A percentile compares a stretch with the other conserved stretches of the same genome.
Evolutionary conservation across 1,140 invertebrate species (phyloP).

Genomic region (Drosophila biarmipes): DNA sequence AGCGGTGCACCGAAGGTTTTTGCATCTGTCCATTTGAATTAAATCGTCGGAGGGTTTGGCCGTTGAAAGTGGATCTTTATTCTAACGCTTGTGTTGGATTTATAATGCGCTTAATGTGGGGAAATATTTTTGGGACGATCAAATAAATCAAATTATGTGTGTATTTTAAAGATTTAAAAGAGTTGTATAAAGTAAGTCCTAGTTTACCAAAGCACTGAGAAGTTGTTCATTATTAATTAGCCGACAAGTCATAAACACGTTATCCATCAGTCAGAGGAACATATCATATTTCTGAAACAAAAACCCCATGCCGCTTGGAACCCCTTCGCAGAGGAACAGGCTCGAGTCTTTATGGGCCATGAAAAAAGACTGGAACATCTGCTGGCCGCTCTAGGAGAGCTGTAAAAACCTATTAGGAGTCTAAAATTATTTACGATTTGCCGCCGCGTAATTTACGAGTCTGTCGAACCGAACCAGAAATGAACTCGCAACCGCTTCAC

Average conservation of each 20-base stretch:
- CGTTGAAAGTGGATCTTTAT: not conserved
- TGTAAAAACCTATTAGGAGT: slow-evolving; percentile 70
- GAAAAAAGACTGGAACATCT: slow-evolving; percentile 58
- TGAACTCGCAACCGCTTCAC: slow-evolving; percentile 62
- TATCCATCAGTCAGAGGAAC: slow-evolving; percentile 8
- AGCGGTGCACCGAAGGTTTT: slow-evolving; percentile 40
- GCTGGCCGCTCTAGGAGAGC: slow-evolving; percentile 22
- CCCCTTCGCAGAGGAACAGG: slow-evolving; percentile 24
- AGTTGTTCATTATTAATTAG: not conserved
- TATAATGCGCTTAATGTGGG: slow-evolving; percentile 64
- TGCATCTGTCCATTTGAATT: slow-evolving; percentile 47
- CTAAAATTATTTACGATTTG: slow-evolving; percentile 76
- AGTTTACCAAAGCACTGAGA: not conserved
- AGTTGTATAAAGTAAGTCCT: too few species aligned
- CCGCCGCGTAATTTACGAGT: slow-evolving; percentile 72
- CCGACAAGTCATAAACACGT: slow-evolving; percentile 32
- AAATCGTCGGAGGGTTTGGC: slow-evolving; percentile 29
- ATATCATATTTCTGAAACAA: slow-evolving; percentile 26
- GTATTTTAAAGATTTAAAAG: not conserved
- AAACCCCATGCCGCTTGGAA: slow-evolving; percentile 4
- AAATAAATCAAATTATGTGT: not conserved
- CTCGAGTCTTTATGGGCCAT: slow-evolving; percentile 51
- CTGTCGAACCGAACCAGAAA: slow-evolving; percentile 50
- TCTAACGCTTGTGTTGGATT: not conserved
- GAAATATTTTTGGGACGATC: not conserved